Percentiles rank a stretch among this genome's conserved stretches.
These are phyloP conservation scores for Anaspis maculata DNA, from an alignment of 2,888 invertebrate species.

Conservation along the genomic window DNA sequence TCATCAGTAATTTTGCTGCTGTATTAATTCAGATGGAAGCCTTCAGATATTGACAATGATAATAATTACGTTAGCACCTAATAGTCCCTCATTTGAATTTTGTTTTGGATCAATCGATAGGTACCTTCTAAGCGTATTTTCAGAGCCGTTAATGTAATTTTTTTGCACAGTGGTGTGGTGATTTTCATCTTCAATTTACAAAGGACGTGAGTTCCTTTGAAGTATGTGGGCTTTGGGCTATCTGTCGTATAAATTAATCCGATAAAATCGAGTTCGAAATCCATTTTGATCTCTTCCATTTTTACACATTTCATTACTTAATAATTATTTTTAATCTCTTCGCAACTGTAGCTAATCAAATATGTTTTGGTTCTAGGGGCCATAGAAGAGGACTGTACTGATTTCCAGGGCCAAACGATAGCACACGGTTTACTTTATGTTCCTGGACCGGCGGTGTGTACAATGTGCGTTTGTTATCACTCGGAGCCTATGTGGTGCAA, in stretches of 20 bases:
- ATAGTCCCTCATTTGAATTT: too few species aligned
- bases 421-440: constrained; percentile 74
- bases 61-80: too few species aligned
- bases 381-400: constrained; percentile 71
- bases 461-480: constrained; percentile 79
- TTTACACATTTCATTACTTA: too few species aligned
- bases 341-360: too few species aligned
- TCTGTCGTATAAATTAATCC: constrained; percentile 4
- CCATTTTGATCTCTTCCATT: constrained; percentile 1
- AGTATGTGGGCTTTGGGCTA: not conserved
- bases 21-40: not conserved
- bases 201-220: constrained; percentile 9
- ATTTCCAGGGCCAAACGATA: constrained; percentile 73
- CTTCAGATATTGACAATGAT: not conserved
- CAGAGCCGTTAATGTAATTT: constrained; percentile 1
- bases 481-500: constrained; percentile 81
- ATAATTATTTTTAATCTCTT: too few species aligned
- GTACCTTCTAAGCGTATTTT: too few species aligned
- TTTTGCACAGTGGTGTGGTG: constrained; percentile 4
- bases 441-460: constrained; percentile 77
- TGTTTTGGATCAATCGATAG: too few species aligned
- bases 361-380: constrained; percentile 45
- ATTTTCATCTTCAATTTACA: constrained; percentile 6
- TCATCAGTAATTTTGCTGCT: too few species aligned
- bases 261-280: constrained; percentile 3